Base-by-base conservation (phyloP, 2,797 vertebrate species). In the Gobio occitaniae region DNA sequence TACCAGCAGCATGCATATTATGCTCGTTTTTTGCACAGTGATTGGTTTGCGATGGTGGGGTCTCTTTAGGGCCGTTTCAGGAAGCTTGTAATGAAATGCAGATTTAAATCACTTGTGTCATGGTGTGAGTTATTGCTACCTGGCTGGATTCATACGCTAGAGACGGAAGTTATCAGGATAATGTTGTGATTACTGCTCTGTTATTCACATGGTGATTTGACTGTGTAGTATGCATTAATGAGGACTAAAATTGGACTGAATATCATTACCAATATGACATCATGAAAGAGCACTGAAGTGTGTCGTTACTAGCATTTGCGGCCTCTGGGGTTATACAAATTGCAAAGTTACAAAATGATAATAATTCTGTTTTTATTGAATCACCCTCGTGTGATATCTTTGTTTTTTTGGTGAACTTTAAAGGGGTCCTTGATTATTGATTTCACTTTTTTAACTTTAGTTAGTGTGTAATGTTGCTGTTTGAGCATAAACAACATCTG, bases 1-100 rank as follows among this genome's bases (percentile, higher is more conserved):
- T 54, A 86, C 69, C 54, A 78, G 81, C 54, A 77, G 77, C 17
- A 80, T 63, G 75, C 16, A 17, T 61, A 81, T 74, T 56, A 47
- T 32, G 80, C 72, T 69, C 4, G 11, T 61, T 68, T 79, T 80
- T 52, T 80, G 44, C 47, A 36, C 48, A 76, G 77, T 56, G 71
- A 69, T 59, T 82, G 82, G 80, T 89, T 89, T 80, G 72, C 15
- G 12, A 71, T 41, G 63, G 47, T 50, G 19, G 38, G 59, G 68
- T 83, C 80, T 88, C 56, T 86, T 83, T 74, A 76, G 52, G 41
- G 63, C 52, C 41, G 1, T 70, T 80, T 80, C 52, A 71, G 82
- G 83, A 91, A 93, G 90, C 91, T 91, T 87, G 89, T 91, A 90
- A 92, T 89, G 86, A 92, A 86, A 89, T 83, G 66, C 66, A 77